phyloP scores from a whole-genome alignment of 2,113 vertebrate species.

The Ibidorhyncha struthersii region DNA sequence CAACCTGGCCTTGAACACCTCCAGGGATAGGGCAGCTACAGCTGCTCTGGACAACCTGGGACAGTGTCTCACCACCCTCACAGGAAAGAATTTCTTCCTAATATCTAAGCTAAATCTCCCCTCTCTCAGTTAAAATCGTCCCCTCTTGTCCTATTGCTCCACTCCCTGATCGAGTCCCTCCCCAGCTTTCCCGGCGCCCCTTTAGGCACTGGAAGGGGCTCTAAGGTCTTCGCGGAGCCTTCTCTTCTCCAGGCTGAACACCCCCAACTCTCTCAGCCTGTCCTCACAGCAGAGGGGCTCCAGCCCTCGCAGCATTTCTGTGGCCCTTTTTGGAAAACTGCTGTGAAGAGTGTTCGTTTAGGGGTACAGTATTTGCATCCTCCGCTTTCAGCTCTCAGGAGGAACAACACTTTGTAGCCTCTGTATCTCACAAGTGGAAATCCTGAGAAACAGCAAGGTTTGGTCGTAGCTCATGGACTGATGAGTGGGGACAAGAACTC shows the following conservation, averaged over 20 bases:
- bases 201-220: accelerated
- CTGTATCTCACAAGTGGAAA: neutral
- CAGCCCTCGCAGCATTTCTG: accelerated
- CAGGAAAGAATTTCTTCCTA: accelerated
- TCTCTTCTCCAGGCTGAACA: neutral
- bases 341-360: neutral
- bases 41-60: too few relatives aligned
- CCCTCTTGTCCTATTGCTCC: neutral
- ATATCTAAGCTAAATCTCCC: accelerated
- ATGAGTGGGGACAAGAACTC: accelerated
- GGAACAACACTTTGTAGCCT: accelerated
- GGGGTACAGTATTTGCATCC: neutral
- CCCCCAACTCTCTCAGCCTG: neutral
- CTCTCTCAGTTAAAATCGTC: neutral
- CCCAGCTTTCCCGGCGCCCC: too few relatives aligned
- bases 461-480: neutral
- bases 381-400: neutral
- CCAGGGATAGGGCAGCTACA: neutral
- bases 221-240: neutral
- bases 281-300: neutral
- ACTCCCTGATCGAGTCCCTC: too few relatives aligned
- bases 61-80: neutral
- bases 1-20: accelerated
- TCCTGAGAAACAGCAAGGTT: neutral
- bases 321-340: neutral